Evolutionary conservation across 2,888 invertebrate genomes (phyloP).

Genomic region (Eupithecia tripunctaria): DNA sequence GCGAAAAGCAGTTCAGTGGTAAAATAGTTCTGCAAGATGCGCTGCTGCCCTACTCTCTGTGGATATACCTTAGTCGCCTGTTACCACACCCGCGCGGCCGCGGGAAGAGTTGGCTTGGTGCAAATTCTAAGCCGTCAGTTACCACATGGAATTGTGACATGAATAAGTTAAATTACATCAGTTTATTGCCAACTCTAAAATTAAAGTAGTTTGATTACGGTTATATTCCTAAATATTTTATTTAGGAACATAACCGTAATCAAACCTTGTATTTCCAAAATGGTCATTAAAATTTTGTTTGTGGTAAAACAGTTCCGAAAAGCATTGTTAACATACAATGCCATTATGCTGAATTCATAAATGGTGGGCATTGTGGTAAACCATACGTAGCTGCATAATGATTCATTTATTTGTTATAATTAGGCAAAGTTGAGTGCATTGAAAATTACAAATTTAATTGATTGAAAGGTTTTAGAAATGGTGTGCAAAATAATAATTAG

Average conservation of each 20-base stretch:
- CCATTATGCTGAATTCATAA: slow-evolving; percentile 18
- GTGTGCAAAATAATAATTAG: not conserved
- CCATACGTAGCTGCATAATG: not conserved
- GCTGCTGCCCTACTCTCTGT: too few species aligned
- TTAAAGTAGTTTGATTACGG: not conserved
- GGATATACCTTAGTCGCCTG: too few species aligned
- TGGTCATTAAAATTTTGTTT: slow-evolving; percentile 5
- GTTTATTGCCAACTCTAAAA: not conserved
- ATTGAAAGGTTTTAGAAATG: not conserved
- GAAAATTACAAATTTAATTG: not conserved
- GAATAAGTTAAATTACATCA: not conserved
- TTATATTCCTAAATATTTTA: not conserved
- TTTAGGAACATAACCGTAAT: too few species aligned
- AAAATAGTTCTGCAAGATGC: too few species aligned
- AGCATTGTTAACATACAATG: slow-evolving; percentile 21
- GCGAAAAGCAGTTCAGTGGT: too few species aligned
- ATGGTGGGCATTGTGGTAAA: slow-evolving; percentile 13
- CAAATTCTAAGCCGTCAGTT: too few species aligned
- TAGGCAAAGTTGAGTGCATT: not conserved
- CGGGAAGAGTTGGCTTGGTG: too few species aligned
- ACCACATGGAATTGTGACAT: too few species aligned
- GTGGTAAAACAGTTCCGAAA: slow-evolving; percentile 15
- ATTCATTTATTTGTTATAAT: not conserved
- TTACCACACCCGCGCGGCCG: too few species aligned
- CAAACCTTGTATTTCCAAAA: not conserved